A percentile compares a stretch with the other conserved stretches of the same genome.
These are phyloP conservation scores for Trisateles emortualis DNA, from an alignment of 2,888 invertebrate genomes.

Conservation along the genomic window DNA sequence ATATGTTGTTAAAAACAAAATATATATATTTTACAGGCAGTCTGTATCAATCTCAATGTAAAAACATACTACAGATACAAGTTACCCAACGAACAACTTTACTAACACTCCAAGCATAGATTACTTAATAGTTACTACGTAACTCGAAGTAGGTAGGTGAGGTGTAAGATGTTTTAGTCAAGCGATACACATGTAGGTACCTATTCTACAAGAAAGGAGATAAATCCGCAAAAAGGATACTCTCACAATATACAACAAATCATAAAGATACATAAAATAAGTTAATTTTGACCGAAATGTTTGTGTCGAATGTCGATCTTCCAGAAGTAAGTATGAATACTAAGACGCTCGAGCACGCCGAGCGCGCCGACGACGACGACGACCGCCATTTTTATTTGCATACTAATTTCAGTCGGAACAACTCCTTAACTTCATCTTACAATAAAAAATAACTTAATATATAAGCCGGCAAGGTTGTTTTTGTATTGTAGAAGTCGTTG, in stretches of 20 bases:
- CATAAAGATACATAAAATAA: neutral
- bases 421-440: neutral
- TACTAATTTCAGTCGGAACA: neutral
- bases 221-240: neutral
- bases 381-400: neutral
- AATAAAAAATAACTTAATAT: neutral
- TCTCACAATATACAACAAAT: neutral
- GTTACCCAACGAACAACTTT: neutral
- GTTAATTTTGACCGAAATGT: neutral
- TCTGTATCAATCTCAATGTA: too few species aligned
- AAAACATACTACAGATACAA: neutral
- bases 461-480: neutral
- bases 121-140: too few species aligned
- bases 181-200: neutral
- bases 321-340: too few species aligned
- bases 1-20: too few species aligned
- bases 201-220: neutral
- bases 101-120: neutral
- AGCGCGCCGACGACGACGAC: too few species aligned
- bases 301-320: too few species aligned
- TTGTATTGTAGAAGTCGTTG: neutral
- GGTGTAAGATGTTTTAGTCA: neutral
- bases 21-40: too few species aligned
- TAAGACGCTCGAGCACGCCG: neutral
- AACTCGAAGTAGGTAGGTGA: too few species aligned